Evolutionary conservation across 2,797 vertebrate species (phyloP), one percentile per base, ranked within the genome.

Genomic region (Cichlasoma orientale): DNA sequence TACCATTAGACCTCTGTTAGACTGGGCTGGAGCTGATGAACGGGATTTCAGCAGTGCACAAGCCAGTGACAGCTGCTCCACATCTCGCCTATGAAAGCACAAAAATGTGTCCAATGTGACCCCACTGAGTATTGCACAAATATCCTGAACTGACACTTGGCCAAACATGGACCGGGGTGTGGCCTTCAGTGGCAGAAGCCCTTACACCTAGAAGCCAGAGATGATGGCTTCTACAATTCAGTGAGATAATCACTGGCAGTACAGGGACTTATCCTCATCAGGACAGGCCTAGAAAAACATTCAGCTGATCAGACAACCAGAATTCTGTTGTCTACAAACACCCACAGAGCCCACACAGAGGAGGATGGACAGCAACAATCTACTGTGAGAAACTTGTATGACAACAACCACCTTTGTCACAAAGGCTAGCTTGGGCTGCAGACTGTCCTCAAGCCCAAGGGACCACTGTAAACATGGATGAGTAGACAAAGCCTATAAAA

Each of bases 401-500:
- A 66, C 3, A 0, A 66, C 61, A 44, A 66, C 27, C 61, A 27
- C 10, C 59, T 47, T 47, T 47, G 14, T 66, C 21, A 47, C 38
- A 66, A 2, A 44, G 23, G 61, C 23, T 66, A 66, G 61, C 44
- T 66, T 23, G 23, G 61, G 23, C 23, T 66, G 23, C 38, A 47
- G 23, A 7, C 38, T 23, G 7, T 47, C 21, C 23, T 44, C 47
- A 50, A 29, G 47, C 47, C 25, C 10, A 47, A 50, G 61, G 25
- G 23, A 68, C 10, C 25, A 68, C 9, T 10, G 27, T 68, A 68
- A 47, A 50, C 25, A 68, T 68, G 10, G 61, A 68, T n/a, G 41
- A 68, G 61, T 50, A 68, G 61, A 50, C 41, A 47, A 68, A 50
- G 61, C 61, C 23, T 29, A 29, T 50, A 68, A 68, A 68, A 68